Evolutionary conservation across 2,888 invertebrate species (phyloP).

Genomic region (Aspidiotus rigidus): DNA sequence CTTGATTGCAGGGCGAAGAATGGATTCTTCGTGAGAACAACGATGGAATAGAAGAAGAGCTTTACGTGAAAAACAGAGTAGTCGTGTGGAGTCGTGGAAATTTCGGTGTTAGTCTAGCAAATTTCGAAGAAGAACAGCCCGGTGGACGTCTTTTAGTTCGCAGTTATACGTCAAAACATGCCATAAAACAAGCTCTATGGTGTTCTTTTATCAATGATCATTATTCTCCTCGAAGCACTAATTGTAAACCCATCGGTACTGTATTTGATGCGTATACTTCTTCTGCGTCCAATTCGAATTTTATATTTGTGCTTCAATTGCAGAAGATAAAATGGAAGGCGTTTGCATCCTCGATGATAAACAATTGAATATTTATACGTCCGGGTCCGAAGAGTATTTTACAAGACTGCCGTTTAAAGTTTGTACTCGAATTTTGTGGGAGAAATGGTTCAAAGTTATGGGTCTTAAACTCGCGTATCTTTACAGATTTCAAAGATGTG

Average conservation of each 20-base stretch:
- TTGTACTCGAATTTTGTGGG: slow-evolving; percentile 15
- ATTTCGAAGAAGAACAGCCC: slow-evolving; percentile 36
- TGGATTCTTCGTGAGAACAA: slow-evolving; percentile 51
- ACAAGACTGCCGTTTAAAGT: slow-evolving; percentile 65
- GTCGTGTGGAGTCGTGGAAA: slow-evolving; percentile 57
- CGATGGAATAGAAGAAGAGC: slow-evolving; percentile 65
- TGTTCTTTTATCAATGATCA: slow-evolving; percentile 48
- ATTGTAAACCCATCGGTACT: background rate
- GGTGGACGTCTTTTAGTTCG: slow-evolving; percentile 45
- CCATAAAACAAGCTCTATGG: slow-evolving; percentile 71
- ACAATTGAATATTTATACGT: slow-evolving; percentile 66
- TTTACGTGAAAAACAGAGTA: slow-evolving; percentile 74
- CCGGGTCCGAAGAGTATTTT: slow-evolving; percentile 72
- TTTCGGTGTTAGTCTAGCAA: slow-evolving; percentile 37
- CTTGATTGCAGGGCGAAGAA: slow-evolving; percentile 43
- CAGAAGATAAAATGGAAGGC: slow-evolving; percentile 44
- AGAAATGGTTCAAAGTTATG: slow-evolving; percentile 5
- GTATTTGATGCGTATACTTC: background rate
- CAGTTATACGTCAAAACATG: slow-evolving; percentile 72
- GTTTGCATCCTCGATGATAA: slow-evolving; percentile 66
- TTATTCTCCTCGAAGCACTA: background rate
- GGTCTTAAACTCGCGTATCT: slow-evolving; percentile 11
- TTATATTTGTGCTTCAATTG: background rate
- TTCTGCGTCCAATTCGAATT: background rate
- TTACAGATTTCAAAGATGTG: slow-evolving; percentile 72